A percentile compares a stretch with the other conserved stretches of the same genome.
Evolutionary conservation across 2,888 invertebrate genomes (phyloP).

Genomic region (Athalia rosae): DNA sequence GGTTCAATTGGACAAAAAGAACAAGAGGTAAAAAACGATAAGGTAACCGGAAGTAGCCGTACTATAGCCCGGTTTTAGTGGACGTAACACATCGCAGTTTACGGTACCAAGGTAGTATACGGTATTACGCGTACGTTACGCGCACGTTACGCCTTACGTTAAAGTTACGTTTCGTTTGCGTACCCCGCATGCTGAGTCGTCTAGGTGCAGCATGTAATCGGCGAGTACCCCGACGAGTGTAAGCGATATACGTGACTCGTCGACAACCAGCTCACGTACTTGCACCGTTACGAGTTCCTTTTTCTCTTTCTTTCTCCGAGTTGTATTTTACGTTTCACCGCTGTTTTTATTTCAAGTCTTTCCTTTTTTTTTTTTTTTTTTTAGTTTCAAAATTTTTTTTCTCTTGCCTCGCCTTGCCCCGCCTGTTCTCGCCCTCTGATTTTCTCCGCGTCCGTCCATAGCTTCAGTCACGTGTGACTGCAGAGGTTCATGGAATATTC

Average conservation of each 20-base stretch:
- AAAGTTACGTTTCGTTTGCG: neutral
- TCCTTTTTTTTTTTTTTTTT: neutral
- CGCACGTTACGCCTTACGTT: conserved; percentile 24
- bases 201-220: conserved; percentile 25
- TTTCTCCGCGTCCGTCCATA: neutral
- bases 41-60: conserved; percentile 13
- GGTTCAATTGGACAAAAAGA: conserved; percentile 16
- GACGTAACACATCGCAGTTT: conserved; percentile 21
- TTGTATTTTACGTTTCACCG: too few relatives aligned
- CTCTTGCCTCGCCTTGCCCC: neutral
- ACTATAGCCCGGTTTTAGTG: neutral
- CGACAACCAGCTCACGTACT: conserved; percentile 49
- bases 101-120: conserved; percentile 32
- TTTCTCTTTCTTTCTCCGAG: neutral
- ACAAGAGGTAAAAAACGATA: conserved; percentile 3
- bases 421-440: neutral
- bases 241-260: conserved; percentile 42
- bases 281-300: conserved; percentile 57
- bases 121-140: conserved; percentile 41
- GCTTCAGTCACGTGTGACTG: conserved; percentile 25
- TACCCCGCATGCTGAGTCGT: neutral
- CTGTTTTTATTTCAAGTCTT: neutral
- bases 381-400: neutral
- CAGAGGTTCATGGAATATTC: conserved; percentile 37
- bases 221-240: conserved; percentile 32